Conservation (phyloP, 2,888 invertebrate genomes). For the Nematopogon swammerdamellus region DNA sequence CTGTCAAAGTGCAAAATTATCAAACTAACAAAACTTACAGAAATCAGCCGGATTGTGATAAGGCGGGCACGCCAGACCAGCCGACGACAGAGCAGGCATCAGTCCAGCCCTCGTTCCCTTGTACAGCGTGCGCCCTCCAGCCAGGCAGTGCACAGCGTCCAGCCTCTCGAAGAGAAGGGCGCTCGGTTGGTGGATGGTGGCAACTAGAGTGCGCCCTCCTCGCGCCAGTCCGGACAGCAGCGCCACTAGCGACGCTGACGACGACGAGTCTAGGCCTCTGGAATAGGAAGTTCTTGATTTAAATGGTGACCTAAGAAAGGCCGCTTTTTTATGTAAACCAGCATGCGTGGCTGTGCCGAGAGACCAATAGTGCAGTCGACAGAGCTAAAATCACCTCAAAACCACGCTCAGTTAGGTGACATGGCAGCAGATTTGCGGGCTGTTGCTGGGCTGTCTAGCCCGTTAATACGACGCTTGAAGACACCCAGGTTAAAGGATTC, state of each 20-base stretch:
- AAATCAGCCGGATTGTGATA: slow-evolving; percentile 97
- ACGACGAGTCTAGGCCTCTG: slow-evolving; percentile 87
- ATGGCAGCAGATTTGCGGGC: too few species aligned
- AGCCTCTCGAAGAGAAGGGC: slow-evolving; percentile 92
- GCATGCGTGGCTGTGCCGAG: too few species aligned
- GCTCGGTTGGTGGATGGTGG: slow-evolving; percentile 93
- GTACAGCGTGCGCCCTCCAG: slow-evolving; percentile 81
- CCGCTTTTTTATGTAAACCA: too few species aligned
- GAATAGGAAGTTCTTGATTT: slow-evolving; percentile 15
- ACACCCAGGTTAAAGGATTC: too few species aligned
- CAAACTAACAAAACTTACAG: too few species aligned
- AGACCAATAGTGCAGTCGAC: too few species aligned
- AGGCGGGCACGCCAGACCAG: slow-evolving; percentile 79
- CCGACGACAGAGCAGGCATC: slow-evolving; percentile 71
- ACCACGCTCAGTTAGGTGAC: too few species aligned
- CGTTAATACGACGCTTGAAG: too few species aligned
- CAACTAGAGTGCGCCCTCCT: slow-evolving; percentile 85
- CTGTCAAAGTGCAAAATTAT: too few species aligned
- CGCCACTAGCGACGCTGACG: slow-evolving; percentile 79
- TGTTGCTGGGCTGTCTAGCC: too few species aligned
- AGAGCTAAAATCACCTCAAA: too few species aligned
- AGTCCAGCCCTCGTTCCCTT: slow-evolving; percentile 71
- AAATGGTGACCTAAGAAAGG: not conserved
- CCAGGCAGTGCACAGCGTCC: slow-evolving; percentile 82
- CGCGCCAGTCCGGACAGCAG: slow-evolving; percentile 77